These are phyloP conservation scores for Thermophis baileyi DNA, from an alignment of 2,113 vertebrate species.

Conservation along the genomic window DNA sequence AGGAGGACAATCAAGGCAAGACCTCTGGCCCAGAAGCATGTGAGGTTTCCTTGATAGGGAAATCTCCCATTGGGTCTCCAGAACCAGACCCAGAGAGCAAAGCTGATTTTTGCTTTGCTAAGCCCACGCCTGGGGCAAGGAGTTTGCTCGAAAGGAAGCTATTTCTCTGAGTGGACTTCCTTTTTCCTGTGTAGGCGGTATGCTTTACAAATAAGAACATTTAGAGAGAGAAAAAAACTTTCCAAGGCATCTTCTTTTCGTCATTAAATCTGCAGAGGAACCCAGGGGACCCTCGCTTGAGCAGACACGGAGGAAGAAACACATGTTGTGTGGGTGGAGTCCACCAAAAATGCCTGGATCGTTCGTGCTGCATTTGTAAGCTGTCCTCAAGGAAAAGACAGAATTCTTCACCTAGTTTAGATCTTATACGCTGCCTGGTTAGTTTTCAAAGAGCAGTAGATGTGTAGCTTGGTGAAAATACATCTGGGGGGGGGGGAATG, in stretches of 20 bases:
- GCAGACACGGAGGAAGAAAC: background rate
- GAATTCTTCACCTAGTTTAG: background rate
- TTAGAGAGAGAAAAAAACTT: background rate
- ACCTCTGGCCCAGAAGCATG: background rate
- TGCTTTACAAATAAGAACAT: slow-evolving; percentile 53
- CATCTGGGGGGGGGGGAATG: background rate
- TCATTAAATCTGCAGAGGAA: background rate
- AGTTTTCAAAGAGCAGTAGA: background rate
- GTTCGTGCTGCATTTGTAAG: background rate
- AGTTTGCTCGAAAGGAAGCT: slow-evolving; percentile 67
- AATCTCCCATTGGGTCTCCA: background rate
- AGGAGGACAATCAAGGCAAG: fast-evolving
- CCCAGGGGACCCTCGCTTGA: too few relatives aligned
- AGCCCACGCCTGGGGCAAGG: slow-evolving; percentile 52
- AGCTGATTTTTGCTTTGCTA: background rate
- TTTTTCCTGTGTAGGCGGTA: slow-evolving; percentile 74
- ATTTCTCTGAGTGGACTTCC: slow-evolving; percentile 71
- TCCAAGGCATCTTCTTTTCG: background rate
- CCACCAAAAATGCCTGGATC: background rate
- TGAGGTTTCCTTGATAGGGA: too few relatives aligned
- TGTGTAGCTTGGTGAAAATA: background rate
- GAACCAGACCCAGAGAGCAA: fast-evolving
- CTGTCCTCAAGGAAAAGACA: background rate
- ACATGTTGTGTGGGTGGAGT: too few relatives aligned
- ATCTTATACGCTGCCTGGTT: background rate